A percentile compares a stretch with the other conserved stretches of the same genome.
phyloP scores from a whole-genome alignment of 2,888 invertebrate genomes.

The Drosophila neonasuta region DNA sequence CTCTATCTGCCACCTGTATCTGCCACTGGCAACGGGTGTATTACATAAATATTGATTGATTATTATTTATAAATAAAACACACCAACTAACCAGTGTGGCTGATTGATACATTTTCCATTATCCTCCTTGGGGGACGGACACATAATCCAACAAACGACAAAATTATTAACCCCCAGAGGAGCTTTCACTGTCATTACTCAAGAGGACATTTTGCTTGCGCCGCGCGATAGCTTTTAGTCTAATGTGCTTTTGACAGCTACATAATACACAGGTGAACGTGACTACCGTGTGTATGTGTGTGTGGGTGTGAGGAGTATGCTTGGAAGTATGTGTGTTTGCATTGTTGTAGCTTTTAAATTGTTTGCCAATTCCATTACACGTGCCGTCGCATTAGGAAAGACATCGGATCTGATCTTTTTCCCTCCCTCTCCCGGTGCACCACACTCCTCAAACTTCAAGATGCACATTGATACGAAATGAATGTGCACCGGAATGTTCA shows the following conservation, averaged over 20 bases:
- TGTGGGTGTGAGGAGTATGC: background rate
- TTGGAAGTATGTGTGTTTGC: slow-evolving; percentile 14
- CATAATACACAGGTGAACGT: slow-evolving; percentile 3
- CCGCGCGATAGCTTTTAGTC: slow-evolving; percentile 36
- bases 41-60: slow-evolving; percentile 61
- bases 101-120: slow-evolving; percentile 58
- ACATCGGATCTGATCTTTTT: slow-evolving; percentile 18
- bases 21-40: background rate
- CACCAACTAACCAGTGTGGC: slow-evolving; percentile 22
- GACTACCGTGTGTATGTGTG: background rate
- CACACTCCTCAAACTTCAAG: slow-evolving; percentile 17
- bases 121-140: slow-evolving; percentile 33
- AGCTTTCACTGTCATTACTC: slow-evolving; percentile 21
- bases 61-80: slow-evolving; percentile 56
- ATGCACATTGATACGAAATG: slow-evolving; percentile 45
- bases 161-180: slow-evolving; percentile 43
- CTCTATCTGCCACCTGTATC: background rate
- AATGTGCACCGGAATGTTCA: slow-evolving; percentile 30
- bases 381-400: slow-evolving; percentile 24
- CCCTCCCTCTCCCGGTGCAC: background rate
- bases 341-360: slow-evolving; percentile 26
- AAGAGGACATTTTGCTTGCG: slow-evolving; percentile 17
- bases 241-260: slow-evolving; percentile 54
- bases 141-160: slow-evolving; percentile 41
- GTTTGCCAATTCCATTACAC: slow-evolving; percentile 48